phyloP scores from a whole-genome alignment of 2,113 vertebrate genomes.

The Uropsilus gracilis region DNA sequence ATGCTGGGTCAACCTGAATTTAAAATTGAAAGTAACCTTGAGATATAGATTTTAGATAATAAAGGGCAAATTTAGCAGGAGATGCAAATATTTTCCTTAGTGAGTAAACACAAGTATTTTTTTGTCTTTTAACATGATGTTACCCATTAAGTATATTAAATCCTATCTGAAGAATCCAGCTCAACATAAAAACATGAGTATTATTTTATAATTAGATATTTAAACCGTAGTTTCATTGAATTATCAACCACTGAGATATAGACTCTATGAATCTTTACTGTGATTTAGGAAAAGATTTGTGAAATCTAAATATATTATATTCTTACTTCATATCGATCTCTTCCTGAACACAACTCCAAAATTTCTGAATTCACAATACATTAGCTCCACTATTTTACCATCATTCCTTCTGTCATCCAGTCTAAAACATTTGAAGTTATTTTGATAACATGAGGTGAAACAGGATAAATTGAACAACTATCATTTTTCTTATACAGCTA shows the following conservation, averaged over 20 bases:
- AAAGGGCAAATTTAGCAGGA: background rate
- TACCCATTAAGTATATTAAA: background rate
- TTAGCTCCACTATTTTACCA: conserved; percentile 37
- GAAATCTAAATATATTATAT: conserved; percentile 42
- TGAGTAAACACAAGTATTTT: background rate
- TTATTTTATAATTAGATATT: conserved; percentile 31
- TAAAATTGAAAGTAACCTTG: background rate
- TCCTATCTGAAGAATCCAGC: background rate
- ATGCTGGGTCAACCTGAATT: background rate
- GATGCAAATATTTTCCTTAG: background rate
- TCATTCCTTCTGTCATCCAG: background rate
- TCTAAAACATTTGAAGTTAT: conserved; percentile 24
- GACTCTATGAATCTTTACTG: conserved; percentile 9
- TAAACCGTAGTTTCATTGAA: conserved; percentile 52
- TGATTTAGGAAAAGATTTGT: conserved; percentile 45
- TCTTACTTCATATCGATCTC: conserved; percentile 60
- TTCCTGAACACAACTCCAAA: background rate
- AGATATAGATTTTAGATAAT: background rate
- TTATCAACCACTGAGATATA: background rate
- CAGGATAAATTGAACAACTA: conserved; percentile 32
- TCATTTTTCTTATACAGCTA: conserved; percentile 37
- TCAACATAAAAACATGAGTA: conserved; percentile 37
- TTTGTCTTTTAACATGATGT: background rate
- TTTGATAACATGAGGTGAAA: conserved; percentile 48
- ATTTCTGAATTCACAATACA: conserved; percentile 10